Evolutionary conservation across 1,140 invertebrate species (phyloP).

Genomic region (Hypothenemus hampei): DNA sequence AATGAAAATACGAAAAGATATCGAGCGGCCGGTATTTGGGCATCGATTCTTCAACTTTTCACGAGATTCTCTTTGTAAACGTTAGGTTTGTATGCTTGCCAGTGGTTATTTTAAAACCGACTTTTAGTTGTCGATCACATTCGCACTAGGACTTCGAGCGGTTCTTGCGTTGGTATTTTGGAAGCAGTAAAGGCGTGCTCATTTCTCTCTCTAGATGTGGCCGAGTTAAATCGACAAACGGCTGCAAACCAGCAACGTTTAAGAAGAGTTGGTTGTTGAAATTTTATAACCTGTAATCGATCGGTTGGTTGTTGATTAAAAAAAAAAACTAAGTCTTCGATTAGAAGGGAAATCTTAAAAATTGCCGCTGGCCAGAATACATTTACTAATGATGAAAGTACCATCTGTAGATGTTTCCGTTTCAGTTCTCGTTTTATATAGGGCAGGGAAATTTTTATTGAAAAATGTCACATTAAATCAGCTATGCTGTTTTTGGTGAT

Average conservation of each 20-base stretch:
- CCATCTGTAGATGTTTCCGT: background rate
- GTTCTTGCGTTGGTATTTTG: background rate
- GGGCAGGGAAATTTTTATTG: too few relatives aligned
- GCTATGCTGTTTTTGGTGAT: too few relatives aligned
- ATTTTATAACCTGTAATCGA: too few relatives aligned
- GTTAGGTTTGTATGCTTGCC: background rate
- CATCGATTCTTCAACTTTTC: background rate
- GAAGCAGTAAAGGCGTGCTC: conserved; percentile 2
- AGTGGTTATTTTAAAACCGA: background rate
- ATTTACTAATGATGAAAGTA: background rate
- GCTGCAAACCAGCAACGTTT: background rate
- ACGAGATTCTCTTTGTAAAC: background rate
- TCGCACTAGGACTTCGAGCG: too few relatives aligned
- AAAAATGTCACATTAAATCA: too few relatives aligned
- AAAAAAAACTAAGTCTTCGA: background rate
- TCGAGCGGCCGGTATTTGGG: conserved; percentile 8
- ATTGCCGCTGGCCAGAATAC: background rate
- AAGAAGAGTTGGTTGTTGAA: too few relatives aligned
- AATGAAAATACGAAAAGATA: too few relatives aligned
- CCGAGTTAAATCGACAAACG: background rate
- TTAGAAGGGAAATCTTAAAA: background rate
- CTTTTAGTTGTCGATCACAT: background rate
- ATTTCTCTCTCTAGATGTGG: conserved; percentile 8
- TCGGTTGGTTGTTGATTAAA: too few relatives aligned
- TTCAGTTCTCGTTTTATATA: background rate